Evolutionary conservation across 2,888 invertebrate species (phyloP).

Genomic region (Dermolepida albohirtum): DNA sequence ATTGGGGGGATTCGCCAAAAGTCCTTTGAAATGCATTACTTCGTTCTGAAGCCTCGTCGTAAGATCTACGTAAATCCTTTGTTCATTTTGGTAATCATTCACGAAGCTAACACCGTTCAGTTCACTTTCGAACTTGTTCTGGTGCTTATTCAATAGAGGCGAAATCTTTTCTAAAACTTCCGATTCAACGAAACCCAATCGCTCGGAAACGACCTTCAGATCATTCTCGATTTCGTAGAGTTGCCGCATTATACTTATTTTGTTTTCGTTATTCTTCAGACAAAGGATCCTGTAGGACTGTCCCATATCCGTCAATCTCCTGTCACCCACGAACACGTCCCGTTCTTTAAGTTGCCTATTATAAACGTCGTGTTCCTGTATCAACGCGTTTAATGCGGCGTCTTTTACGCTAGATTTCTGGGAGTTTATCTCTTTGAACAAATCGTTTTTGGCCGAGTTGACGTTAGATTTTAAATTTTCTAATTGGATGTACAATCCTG

Average conservation of each 20-base stretch:
- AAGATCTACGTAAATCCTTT: too few relatives aligned
- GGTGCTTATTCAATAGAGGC: not conserved
- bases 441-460: not conserved
- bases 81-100: too few relatives aligned
- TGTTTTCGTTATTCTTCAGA: not conserved
- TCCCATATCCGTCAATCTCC: not conserved
- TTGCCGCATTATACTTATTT: not conserved
- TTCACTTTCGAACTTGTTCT: not conserved
- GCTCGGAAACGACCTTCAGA: not conserved
- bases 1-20: too few relatives aligned
- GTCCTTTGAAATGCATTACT: too few relatives aligned
- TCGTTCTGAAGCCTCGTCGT: too few relatives aligned
- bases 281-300: not conserved
- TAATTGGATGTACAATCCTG: not conserved
- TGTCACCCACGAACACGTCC: not conserved
- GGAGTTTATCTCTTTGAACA: not conserved
- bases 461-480: not conserved
- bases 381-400: not conserved
- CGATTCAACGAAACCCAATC: not conserved
- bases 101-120: too few relatives aligned
- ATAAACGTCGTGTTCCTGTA: not conserved
- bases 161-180: not conserved
- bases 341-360: not conserved
- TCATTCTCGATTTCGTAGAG: slow-evolving; percentile 4
- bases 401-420: not conserved